Evolutionary conservation across 2,113 vertebrate genomes (phyloP), one percentile per base, ranked within the genome.

Genomic region (Alosa alosa): DNA sequence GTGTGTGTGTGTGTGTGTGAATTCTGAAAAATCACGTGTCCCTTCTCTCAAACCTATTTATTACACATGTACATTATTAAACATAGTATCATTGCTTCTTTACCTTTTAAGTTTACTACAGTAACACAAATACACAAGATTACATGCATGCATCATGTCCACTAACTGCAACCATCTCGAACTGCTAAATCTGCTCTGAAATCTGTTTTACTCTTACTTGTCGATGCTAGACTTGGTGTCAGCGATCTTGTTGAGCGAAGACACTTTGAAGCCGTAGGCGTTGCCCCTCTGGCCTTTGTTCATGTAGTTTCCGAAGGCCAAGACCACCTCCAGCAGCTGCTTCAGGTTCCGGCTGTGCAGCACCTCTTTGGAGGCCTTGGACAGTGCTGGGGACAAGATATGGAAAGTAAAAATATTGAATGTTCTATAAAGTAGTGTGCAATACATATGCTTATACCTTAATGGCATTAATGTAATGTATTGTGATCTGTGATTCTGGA

Each of bases 201-300:
- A 25, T 25, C 64, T 31, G 22, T 68, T 2, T 75, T 11, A 44
- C 10, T 31, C 98, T 97, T 93, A 99, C 99, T 99, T 99, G 96
- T 99, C 99, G 84, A 99, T 98, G 91, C 98, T 99, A 93, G 99
- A 99, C 91, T 99, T 99, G 83, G 99, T 99, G 91, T 99, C 98
- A 0, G 96, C 98, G 0, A 99, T 99, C 95, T 99, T 99, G 95
- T 99, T 99, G 87, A 99, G 97, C 81, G 98, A 99, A 84, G 97
- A 97, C 91, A 99, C 96, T 92, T 98, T 99, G 92, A 99, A 99
- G 86, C 99, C 99, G 0, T 96, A 99, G 0, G 98, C 98, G 0
- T 98, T 99, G 44, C 99, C 98, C 92, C 99, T 96, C 92, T 99
- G 98, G 86, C 98, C 98, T 91, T 99, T 99, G 93, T 99, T 99